These are phyloP conservation scores for Dendroctonus ponderosae DNA, from an alignment of 1,140 invertebrate genomes.

Conservation along the genomic window DNA sequence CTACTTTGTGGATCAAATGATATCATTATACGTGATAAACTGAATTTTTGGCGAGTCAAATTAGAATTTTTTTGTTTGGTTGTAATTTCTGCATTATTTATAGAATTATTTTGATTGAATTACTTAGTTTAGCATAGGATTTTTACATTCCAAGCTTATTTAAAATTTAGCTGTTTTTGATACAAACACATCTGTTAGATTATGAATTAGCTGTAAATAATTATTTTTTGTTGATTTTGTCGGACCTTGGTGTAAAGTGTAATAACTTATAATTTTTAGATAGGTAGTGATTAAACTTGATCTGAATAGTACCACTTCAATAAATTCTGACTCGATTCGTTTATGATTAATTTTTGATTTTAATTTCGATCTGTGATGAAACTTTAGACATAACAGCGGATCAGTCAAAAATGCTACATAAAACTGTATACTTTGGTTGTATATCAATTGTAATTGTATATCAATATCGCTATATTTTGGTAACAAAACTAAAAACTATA, in stretches of 20 bases:
- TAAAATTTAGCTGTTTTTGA: constrained; percentile 28
- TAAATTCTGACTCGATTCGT: neutral
- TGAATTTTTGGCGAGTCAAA: too few species aligned
- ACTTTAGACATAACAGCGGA: constrained; percentile 34
- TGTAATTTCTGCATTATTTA: too few species aligned
- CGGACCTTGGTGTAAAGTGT: constrained; percentile 23
- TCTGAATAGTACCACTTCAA: neutral
- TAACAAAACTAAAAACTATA: constrained; percentile 46
- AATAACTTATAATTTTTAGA: constrained; percentile 26
- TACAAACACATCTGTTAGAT: constrained; percentile 1
- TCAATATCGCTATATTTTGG: constrained; percentile 46
- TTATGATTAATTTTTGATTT: constrained; percentile 22
- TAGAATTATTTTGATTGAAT: too few species aligned
- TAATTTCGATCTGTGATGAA: constrained; percentile 40
- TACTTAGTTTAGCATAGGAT: too few species aligned
- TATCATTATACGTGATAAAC: too few species aligned
- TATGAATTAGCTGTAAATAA: constrained; percentile 26
- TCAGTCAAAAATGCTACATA: constrained; percentile 45
- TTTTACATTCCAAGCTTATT: constrained; percentile 16
- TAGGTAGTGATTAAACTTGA: constrained; percentile 2
- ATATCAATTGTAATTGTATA: constrained; percentile 25
- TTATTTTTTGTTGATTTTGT: constrained; percentile 22
- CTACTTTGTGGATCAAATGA: too few species aligned
- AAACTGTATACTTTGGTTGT: constrained; percentile 39
- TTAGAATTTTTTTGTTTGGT: too few species aligned